Evolutionary conservation across 2,888 invertebrate genomes (phyloP), one percentile per base, ranked within the genome.

Genomic region (Patella pellucida): DNA sequence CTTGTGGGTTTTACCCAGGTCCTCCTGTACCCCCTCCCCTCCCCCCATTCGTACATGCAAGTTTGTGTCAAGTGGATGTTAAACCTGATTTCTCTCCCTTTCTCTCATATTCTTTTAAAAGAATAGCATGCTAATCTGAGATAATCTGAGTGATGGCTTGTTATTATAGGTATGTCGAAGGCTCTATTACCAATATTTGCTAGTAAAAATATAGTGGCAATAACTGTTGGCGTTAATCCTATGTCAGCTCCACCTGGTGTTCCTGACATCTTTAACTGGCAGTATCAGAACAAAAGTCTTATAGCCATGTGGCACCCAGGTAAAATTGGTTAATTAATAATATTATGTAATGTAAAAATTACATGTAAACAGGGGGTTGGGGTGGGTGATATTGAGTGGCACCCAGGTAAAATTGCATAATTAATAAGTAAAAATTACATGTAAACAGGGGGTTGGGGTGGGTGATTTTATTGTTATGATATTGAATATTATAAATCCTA

Each of bases 141-240:
- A 41, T 7, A 41, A 41, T 7, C 41, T 41, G 31, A 41, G 5
- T 41, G 41, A 41, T 41, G 7, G 9, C 9, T 41, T 41, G 41
- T 41, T 41, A 41, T 41, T 68, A 31, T 52, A 87, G 86, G 85
- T 9, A 84, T 86, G 71, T 86, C 87, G 12, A 78, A 83, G 72
- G 85, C 86, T 15, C 77, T 85, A n/a, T 81, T 88, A 14, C 87
- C 87, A 7, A 78, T 82, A 9, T 73, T 89, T 72, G 73, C 79
- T 54, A 83, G 84, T 77, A 76, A 81, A 70, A 84, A 83, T 69
- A 74, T 88, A 14, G 81, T 77, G 19, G 87, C 84, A 1, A 77
- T 89, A 15, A 83, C 87, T 69, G 87, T 88, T 15, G 89, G 89
- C 15, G 89, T 89, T 14, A 89, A 89, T 76, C 74, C 74, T 31